phyloP scores from a whole-genome alignment of 2,888 invertebrate species.

The Ormyrus nitidulus region DNA sequence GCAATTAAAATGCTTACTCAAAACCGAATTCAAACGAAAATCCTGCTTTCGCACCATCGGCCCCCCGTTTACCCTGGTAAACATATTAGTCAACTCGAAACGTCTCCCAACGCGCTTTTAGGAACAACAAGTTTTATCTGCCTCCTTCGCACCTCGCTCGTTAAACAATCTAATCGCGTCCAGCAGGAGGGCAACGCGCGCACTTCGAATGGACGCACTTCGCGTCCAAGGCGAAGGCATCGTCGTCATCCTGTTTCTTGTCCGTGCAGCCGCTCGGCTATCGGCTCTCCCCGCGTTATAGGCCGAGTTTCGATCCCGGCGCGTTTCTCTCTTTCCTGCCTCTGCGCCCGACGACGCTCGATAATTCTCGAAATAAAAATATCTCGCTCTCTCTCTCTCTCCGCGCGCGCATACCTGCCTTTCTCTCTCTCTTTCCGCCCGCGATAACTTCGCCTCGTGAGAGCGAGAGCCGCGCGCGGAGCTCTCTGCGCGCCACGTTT shows the following conservation, averaged over 20 bases:
- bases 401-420: not conserved
- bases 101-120: too few relatives aligned
- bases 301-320: not conserved
- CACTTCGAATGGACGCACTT: too few relatives aligned
- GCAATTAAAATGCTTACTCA: too few relatives aligned
- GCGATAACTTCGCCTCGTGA: conserved; percentile 18
- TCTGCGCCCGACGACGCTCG: not conserved
- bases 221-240: too few relatives aligned
- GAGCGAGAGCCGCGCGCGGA: not conserved
- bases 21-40: too few relatives aligned
- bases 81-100: too few relatives aligned
- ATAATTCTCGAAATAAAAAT: conserved; percentile 49
- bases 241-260: too few relatives aligned
- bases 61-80: too few relatives aligned
- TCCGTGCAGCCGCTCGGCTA: too few relatives aligned
- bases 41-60: too few relatives aligned
- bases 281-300: not conserved
- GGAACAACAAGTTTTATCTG: too few relatives aligned
- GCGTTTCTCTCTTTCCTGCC: not conserved
- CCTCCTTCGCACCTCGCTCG: conserved; percentile 35
- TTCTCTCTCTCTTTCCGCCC: conserved; percentile 27
- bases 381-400: conserved; percentile 21
- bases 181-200: not conserved
- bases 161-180: conserved; percentile 43
- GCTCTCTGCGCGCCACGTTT: not conserved